Conservation (phyloP, 1,140 invertebrate species). For the Acyrthosiphon pisum region DNA sequence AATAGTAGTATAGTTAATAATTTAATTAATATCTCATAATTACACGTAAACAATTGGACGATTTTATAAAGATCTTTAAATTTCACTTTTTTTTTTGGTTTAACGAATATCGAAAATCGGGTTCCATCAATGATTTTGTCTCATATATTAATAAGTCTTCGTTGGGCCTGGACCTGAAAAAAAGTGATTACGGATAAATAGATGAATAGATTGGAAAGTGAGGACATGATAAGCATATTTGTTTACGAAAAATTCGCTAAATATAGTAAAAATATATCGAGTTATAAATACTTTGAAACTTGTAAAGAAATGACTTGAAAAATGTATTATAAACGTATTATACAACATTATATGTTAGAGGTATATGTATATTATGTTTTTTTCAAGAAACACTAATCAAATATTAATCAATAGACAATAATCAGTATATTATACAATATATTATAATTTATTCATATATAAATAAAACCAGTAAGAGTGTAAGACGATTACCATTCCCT, state of each 20-base stretch:
- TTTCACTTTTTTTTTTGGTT: no score
- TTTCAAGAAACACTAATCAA: not conserved
- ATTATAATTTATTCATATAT: not conserved
- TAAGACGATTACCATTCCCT: not conserved
- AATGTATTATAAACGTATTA: not conserved
- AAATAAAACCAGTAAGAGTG: not conserved
- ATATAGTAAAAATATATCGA: not conserved
- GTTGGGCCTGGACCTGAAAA: no score
- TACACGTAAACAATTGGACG: no score
- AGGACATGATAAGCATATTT: no score
- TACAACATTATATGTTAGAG: not conserved
- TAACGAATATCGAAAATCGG: not conserved
- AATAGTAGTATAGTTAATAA: no score
- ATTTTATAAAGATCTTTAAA: no score
- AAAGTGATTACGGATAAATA: no score
- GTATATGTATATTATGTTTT: not conserved
- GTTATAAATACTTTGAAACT: not conserved
- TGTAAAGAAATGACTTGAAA: not conserved
- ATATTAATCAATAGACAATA: not conserved
- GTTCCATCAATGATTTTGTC: not conserved
- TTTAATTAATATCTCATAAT: no score
- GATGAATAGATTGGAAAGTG: no score
- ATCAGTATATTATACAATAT: not conserved
- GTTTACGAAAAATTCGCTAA: not conserved
- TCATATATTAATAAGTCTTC: no score